Evolutionary conservation across 2,888 invertebrate species (phyloP).

Genomic region (Allolobophora icterica): DNA sequence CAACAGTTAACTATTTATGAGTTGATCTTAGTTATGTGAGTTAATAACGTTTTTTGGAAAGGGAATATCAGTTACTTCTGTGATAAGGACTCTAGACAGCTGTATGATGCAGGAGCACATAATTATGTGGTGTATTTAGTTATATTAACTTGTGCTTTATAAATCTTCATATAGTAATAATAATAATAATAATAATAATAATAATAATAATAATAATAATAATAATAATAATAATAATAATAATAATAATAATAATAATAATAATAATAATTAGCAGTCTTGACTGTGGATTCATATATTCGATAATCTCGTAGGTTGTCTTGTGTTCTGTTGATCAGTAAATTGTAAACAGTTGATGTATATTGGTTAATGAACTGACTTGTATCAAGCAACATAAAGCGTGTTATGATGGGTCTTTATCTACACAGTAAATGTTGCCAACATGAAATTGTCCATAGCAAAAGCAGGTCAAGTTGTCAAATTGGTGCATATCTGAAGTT

Average conservation of each 20-base stretch:
- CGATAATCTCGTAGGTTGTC: background rate
- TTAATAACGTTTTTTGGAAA: background rate
- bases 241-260: too few species aligned
- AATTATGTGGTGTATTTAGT: too few species aligned
- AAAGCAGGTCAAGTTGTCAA: background rate
- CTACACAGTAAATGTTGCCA: background rate
- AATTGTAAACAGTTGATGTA: background rate
- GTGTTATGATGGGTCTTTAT: background rate
- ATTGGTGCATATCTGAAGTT: background rate
- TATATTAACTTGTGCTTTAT: too few species aligned
- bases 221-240: too few species aligned
- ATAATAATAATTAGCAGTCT: background rate
- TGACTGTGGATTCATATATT: background rate
- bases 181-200: too few species aligned
- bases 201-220: too few species aligned
- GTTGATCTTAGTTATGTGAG: background rate
- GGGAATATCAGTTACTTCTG: background rate
- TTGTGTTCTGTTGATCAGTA: background rate
- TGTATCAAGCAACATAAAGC: background rate
- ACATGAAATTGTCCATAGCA: background rate
- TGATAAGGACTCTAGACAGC: background rate
- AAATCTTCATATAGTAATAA: too few species aligned
- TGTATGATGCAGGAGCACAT: too few species aligned
- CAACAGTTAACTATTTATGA: background rate
- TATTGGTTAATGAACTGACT: background rate